Conservation (phyloP, 1,140 invertebrate species). For the Telenomus remus region DNA sequence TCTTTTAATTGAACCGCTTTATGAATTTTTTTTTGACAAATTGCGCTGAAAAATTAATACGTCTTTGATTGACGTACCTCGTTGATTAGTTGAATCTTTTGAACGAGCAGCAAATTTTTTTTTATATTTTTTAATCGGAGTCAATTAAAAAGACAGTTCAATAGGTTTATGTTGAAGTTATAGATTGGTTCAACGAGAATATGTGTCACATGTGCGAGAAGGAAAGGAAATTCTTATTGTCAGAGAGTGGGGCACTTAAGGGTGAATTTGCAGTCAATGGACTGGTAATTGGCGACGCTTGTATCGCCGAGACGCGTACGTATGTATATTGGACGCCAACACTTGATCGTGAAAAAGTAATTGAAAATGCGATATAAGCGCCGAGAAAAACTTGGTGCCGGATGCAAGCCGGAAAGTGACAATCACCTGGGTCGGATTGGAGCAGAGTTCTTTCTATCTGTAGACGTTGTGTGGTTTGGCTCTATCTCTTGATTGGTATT, state of each 20-base stretch:
- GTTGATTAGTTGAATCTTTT: too few species aligned
- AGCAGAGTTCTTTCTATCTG: conserved; percentile 66
- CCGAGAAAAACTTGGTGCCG: conserved; percentile 65
- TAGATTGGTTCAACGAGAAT: too few species aligned
- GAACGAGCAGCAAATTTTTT: too few species aligned
- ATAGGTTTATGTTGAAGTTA: too few species aligned
- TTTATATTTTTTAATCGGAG: too few species aligned
- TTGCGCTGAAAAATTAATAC: neutral
- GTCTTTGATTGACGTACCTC: neutral
- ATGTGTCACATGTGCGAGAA: too few species aligned
- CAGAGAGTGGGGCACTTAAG: conserved; percentile 26
- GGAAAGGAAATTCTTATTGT: neutral
- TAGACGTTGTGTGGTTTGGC: conserved; percentile 58
- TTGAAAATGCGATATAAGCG: conserved; percentile 64
- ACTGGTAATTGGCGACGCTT: conserved; percentile 48
- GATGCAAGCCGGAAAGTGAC: conserved; percentile 73
- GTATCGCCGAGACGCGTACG: conserved; percentile 39
- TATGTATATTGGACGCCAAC: conserved; percentile 28
- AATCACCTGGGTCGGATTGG: conserved; percentile 65
- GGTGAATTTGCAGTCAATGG: conserved; percentile 53
- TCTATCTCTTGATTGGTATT: too few species aligned
- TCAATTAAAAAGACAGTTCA: too few species aligned
- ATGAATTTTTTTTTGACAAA: conserved; percentile 23
- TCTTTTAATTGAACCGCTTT: conserved; percentile 46
- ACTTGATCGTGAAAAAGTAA: conserved; percentile 71